These are phyloP conservation scores for Lypha dubia DNA, from an alignment of 2,888 invertebrate genomes.

Conservation along the genomic window DNA sequence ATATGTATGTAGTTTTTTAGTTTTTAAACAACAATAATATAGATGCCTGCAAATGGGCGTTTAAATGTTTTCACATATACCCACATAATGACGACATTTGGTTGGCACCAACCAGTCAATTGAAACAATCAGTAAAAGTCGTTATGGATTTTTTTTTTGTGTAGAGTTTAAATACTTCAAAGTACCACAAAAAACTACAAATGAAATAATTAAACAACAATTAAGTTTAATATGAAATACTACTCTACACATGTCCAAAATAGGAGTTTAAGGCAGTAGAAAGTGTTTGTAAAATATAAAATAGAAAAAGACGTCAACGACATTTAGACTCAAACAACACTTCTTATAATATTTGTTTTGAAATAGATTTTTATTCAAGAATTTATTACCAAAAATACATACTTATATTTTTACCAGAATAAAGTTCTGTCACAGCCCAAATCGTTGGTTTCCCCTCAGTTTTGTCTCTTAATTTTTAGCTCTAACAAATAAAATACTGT, in stretches of 20 bases:
- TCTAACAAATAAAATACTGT: too few relatives aligned
- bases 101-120: slow-evolving; percentile 20
- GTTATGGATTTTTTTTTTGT: neutral
- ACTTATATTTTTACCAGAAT: too few relatives aligned
- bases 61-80: slow-evolving; percentile 1
- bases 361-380: too few relatives aligned
- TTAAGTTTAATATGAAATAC: slow-evolving; percentile 35
- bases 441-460: too few relatives aligned
- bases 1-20: too few relatives aligned
- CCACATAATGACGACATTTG: slow-evolving; percentile 10
- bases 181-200: slow-evolving; percentile 46
- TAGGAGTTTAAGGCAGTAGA: neutral
- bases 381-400: too few relatives aligned
- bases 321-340: too few relatives aligned
- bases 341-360: too few relatives aligned
- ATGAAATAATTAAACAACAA: slow-evolving; percentile 67
- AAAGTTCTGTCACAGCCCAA: too few relatives aligned
- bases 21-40: neutral
- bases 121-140: slow-evolving; percentile 5
- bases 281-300: neutral
- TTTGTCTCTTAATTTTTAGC: too few relatives aligned
- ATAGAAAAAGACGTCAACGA: too few relatives aligned
- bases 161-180: slow-evolving; percentile 36
- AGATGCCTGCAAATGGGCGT: slow-evolving; percentile 3
- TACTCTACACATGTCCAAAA: neutral